Percentiles rank a stretch among this genome's conserved stretches.
These are phyloP conservation scores for Matsumurasca onukii DNA, from an alignment of 1,140 invertebrate genomes.

Conservation along the genomic window DNA sequence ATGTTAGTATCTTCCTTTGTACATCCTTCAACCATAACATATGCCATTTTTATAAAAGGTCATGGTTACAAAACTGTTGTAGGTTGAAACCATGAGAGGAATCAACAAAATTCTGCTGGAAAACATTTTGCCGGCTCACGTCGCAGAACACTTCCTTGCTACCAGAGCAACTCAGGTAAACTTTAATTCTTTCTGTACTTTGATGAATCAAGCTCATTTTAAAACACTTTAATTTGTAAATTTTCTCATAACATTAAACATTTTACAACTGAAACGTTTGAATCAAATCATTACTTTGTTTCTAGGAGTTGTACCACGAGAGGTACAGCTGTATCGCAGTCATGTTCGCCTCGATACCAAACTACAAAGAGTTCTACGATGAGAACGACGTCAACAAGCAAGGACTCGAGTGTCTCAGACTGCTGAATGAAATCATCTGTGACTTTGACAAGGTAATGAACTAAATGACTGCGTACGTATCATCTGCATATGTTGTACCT, in stretches of 20 bases:
- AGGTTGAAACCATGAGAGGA: constrained; percentile 82
- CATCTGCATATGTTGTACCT: no score
- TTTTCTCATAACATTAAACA: no score
- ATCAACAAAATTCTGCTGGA: constrained; percentile 94
- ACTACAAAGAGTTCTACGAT: constrained; percentile 98
- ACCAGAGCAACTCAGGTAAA: constrained; percentile 64
- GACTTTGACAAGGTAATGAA: constrained; percentile 91
- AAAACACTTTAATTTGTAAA: no score
- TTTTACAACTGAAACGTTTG: no score
- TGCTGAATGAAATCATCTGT: constrained; percentile 98
- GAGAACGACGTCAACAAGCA: constrained; percentile 97
- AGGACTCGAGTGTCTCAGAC: constrained; percentile 89
- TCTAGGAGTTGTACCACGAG: constrained; percentile 90
- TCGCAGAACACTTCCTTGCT: constrained; percentile 89
- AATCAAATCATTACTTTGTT: no score
- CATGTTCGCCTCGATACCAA: constrained; percentile 98
- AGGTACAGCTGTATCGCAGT: constrained; percentile 92
- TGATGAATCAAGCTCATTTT: no score
- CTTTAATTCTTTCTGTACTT: no score
- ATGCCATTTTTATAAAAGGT: no score
- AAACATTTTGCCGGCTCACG: constrained; percentile 95
- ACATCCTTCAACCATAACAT: no score
- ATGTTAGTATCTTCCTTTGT: no score
- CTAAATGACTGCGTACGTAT: not conserved
- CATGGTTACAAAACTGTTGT: no score